A percentile compares a stretch with the other conserved stretches of the same genome.
phyloP scores from a whole-genome alignment of 2,113 vertebrate genomes.

The Thamnaconus septentrionalis region DNA sequence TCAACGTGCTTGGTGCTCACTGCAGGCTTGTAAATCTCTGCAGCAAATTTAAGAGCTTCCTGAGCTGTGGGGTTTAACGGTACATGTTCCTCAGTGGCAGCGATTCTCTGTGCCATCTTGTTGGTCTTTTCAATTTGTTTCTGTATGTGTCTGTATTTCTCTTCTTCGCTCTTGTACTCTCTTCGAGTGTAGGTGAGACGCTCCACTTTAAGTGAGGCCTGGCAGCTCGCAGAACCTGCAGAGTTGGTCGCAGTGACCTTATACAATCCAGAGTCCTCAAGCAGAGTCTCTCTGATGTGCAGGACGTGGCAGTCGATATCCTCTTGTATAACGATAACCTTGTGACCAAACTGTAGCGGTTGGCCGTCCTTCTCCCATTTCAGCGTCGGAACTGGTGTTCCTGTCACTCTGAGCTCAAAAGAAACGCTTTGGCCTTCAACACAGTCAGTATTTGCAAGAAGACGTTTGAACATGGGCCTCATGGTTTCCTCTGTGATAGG shows the following conservation, averaged over 20 bases:
- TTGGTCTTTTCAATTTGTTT: slow-evolving; percentile 96
- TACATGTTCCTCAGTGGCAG: slow-evolving; percentile 81
- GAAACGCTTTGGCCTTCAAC: slow-evolving; percentile 88
- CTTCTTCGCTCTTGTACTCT: slow-evolving; percentile 89
- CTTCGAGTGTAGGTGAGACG: slow-evolving; percentile 89
- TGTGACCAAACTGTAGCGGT: slow-evolving; percentile 84
- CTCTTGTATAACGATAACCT: slow-evolving; percentile 89
- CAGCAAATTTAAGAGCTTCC: slow-evolving; percentile 92
- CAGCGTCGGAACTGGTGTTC: slow-evolving; percentile 81
- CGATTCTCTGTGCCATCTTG: slow-evolving; percentile 92
- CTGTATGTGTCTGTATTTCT: slow-evolving; percentile 83
- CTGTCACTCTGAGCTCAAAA: slow-evolving; percentile 94
- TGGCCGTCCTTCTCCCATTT: slow-evolving; percentile 96
- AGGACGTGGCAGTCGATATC: slow-evolving; percentile 89
- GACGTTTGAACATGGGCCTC: slow-evolving; percentile 96
- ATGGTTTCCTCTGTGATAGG: slow-evolving; percentile 86
- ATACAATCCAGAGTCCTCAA: slow-evolving; percentile 93
- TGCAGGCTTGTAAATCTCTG: slow-evolving; percentile 93
- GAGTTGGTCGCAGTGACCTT: slow-evolving; percentile 94
- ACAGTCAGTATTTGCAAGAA: slow-evolving; percentile 92
- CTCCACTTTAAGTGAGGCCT: slow-evolving; percentile 91
- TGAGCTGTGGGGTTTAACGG: slow-evolving; percentile 90
- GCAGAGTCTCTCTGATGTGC: slow-evolving; percentile 90
- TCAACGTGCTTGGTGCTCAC: slow-evolving; percentile 93
- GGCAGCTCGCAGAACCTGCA: slow-evolving; percentile 90